These are phyloP conservation scores for Pimephales promelas DNA, from an alignment of 2,113 vertebrate genomes.

Conservation along the genomic window DNA sequence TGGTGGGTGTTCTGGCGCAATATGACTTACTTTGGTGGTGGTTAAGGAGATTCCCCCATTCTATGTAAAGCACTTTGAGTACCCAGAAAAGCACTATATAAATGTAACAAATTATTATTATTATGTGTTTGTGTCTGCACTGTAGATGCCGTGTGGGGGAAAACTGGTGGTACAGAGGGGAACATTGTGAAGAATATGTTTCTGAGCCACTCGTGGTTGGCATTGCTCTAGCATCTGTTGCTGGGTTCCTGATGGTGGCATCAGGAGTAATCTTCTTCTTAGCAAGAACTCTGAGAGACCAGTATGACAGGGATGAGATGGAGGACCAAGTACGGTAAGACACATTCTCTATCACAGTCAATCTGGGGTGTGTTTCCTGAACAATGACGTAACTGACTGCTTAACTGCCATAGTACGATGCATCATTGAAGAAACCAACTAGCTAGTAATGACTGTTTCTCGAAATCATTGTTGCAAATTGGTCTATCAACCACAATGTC, in stretches of 20 bases:
- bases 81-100: too few relatives aligned
- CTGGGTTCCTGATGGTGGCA: slow-evolving; percentile 84
- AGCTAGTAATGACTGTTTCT: too few relatives aligned
- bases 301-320: slow-evolving; percentile 78
- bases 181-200: slow-evolving; percentile 90
- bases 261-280: slow-evolving; percentile 85
- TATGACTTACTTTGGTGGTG: too few relatives aligned
- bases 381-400: too few relatives aligned
- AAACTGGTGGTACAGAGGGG: slow-evolving; percentile 96
- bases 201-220: slow-evolving; percentile 89
- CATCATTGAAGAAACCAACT: too few relatives aligned
- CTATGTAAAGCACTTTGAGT: too few relatives aligned
- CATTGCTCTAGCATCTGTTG: slow-evolving; percentile 84
- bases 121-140: not conserved
- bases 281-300: slow-evolving; percentile 79
- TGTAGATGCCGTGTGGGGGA: slow-evolving; percentile 89
- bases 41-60: too few relatives aligned
- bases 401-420: too few relatives aligned
- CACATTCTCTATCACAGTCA: not conserved
- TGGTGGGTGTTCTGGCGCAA: too few relatives aligned
- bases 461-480: too few relatives aligned
- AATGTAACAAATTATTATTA: not conserved
- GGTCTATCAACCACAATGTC: too few relatives aligned
- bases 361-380: not conserved
- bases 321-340: slow-evolving; percentile 81